phyloP scores from a whole-genome alignment of 2,113 vertebrate genomes.

The Plotosus lineatus region DNA sequence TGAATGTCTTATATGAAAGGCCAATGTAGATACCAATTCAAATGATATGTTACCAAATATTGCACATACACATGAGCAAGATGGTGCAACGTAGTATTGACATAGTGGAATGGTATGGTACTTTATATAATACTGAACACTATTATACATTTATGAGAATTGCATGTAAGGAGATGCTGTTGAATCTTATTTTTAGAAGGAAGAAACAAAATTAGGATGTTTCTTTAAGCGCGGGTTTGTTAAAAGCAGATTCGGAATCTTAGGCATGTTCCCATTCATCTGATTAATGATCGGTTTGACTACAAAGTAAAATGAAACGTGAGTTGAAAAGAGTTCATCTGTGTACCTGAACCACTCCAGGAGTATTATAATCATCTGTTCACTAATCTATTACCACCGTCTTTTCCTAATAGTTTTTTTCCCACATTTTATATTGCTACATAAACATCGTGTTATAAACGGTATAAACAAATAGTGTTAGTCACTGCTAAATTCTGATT shows the following conservation, averaged over 20 bases:
- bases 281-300: constrained; percentile 23
- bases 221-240: constrained; percentile 1
- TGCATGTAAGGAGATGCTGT: background rate
- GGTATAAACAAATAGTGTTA: too few relatives aligned
- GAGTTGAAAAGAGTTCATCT: background rate
- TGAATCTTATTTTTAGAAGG: background rate
- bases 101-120: background rate
- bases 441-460: too few relatives aligned
- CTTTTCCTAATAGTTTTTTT: background rate
- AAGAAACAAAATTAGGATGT: constrained; percentile 9
- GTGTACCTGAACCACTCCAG: constrained; percentile 1
- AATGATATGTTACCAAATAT: constrained; percentile 13
- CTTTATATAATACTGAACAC: background rate
- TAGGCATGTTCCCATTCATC: constrained; percentile 29
- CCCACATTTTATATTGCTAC: background rate
- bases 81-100: background rate
- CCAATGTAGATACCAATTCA: background rate
- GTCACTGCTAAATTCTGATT: background rate
- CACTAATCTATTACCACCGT: background rate
- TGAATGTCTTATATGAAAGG: constrained; percentile 20
- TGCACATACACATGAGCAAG: background rate
- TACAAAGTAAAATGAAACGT: background rate
- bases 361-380: background rate
- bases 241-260: constrained; percentile 32
- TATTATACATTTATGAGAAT: constrained; percentile 14